Percentiles rank a stretch among this genome's conserved stretches.
These are phyloP conservation scores for Pocillopora grandis DNA, from an alignment of 92 coral and sea anemone species.

Conservation along the genomic window DNA sequence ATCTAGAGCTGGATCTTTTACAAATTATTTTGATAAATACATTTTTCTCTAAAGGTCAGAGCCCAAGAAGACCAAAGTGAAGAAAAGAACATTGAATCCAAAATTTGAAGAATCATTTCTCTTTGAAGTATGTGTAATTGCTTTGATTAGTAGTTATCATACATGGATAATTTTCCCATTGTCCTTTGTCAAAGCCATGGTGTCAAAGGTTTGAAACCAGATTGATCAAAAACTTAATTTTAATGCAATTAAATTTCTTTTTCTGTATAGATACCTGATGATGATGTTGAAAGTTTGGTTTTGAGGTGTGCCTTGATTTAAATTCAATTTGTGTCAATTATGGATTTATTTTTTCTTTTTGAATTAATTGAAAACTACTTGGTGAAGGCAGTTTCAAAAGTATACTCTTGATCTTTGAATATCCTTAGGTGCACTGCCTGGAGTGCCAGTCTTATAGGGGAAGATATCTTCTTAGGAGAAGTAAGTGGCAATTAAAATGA, in stretches of 20 bases:
- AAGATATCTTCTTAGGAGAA: conserved; percentile 84
- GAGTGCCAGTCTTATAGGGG: conserved; percentile 85
- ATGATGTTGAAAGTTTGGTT: conserved; percentile 58
- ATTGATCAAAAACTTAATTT: not conserved
- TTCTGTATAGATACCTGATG: conserved; percentile 42
- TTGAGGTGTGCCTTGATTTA: conserved; percentile 44
- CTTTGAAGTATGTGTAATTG: conserved; percentile 58
- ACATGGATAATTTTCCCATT: no score
- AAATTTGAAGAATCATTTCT: conserved; percentile 80
- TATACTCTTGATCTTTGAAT: not conserved
- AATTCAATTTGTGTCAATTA: no score
- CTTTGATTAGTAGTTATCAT: not conserved
- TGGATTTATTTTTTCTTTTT: not conserved
- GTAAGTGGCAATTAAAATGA: conserved; percentile 34
- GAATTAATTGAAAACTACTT: no score
- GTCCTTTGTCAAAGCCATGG: no score
- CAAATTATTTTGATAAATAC: not conserved
- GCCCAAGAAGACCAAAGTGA: conserved; percentile 77
- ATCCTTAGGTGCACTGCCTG: conserved; percentile 68
- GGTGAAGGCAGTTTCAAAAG: no score
- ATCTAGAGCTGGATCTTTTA: not conserved
- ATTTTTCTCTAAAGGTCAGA: conserved; percentile 57
- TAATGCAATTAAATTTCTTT: conserved; percentile 3
- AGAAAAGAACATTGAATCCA: conserved; percentile 77
- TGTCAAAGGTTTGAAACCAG: no score